Evolutionary conservation across 1,140 invertebrate genomes (phyloP).

Genomic region (roundworm (Caenorhabditis elegans)): WBcel235 BX284602.5:9796501-9797000

Average conservation of each 20-base stretch:
- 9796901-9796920: no score
- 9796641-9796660: no score
- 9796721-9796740: conserved; percentile 28
- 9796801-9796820: background rate
- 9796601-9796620: conserved; percentile 67
- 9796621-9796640: conserved; percentile 31
- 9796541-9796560: conserved; percentile 73
- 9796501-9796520: conserved; percentile 72
- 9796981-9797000: no score
- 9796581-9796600: conserved; percentile 77
- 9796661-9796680: no score
- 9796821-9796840: background rate
- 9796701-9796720: background rate
- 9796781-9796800: background rate
- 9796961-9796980: background rate
- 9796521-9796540: conserved; percentile 72
- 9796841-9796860: background rate
- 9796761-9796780: conserved; percentile 25
- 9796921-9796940: no score
- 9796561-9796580: conserved; percentile 73
- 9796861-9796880: no score
- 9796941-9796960: no score
- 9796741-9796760: conserved; percentile 38
- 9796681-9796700: no score
- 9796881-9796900: no score